These are phyloP conservation scores for Gymnocypris eckloni DNA, from an alignment of 2,797 vertebrate species.

Conservation along the genomic window DNA sequence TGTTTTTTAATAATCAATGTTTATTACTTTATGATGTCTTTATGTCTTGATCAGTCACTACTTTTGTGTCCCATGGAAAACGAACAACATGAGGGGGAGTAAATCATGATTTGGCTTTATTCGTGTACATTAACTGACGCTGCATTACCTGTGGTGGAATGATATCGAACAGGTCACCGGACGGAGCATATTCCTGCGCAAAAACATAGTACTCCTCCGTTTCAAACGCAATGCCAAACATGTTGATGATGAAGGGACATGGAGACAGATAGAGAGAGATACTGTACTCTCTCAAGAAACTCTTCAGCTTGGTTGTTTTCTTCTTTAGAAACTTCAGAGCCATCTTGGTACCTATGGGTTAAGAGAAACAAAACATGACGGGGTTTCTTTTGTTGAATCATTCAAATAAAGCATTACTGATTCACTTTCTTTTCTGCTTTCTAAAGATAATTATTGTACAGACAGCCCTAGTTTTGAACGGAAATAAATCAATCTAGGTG, in stretches of 20 bases:
- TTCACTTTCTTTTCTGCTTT: background rate
- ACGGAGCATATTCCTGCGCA: constrained; percentile 85
- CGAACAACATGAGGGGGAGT: background rate
- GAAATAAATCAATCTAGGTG: background rate
- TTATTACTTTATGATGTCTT: background rate
- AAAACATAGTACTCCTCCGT: constrained; percentile 86
- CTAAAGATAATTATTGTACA: background rate
- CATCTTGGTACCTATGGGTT: constrained; percentile 79
- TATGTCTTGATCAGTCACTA: background rate
- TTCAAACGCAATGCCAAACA: constrained; percentile 85
- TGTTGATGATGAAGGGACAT: constrained; percentile 86
- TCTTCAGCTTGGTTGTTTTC: constrained; percentile 87
- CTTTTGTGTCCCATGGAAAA: background rate
- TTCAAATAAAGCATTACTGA: constrained; percentile 58
- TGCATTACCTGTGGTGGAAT: constrained; percentile 85
- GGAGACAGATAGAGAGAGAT: constrained; percentile 85
- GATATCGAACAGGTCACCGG: constrained; percentile 87
- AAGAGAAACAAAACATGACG: background rate
- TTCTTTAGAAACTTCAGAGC: constrained; percentile 87
- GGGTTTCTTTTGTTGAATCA: background rate
- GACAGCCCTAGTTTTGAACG: background rate
- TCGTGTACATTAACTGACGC: background rate
- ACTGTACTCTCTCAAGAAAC: constrained; percentile 85
- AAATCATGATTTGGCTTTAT: background rate
- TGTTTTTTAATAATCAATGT: background rate